Evolutionary conservation across 2,888 invertebrate genomes (phyloP), one percentile per base, ranked within the genome.

Genomic region (Frankliniella fusca): DNA sequence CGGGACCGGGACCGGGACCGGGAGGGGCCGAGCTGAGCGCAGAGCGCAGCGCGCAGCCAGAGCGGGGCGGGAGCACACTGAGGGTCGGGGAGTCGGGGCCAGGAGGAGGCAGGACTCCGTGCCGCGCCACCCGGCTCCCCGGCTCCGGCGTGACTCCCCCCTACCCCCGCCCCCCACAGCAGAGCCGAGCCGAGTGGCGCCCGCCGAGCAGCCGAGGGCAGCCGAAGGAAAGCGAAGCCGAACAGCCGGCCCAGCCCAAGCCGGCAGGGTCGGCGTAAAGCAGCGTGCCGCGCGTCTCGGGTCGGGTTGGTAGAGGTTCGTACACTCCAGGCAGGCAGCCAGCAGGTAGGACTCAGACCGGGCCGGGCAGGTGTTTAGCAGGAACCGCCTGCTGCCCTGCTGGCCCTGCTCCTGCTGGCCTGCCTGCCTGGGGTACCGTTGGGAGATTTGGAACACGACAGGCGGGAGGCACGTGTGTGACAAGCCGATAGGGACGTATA

Each of bases 61-160:
- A 7, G 70, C 70, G 70, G 70, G 70, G 23, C 70, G 70, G 70
- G 70, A 76, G 70, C 70, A 23, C 70, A 76, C 70, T 76, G 70
- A 23, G 38, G 38, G 38, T 5, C 38, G 5, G 38, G 38, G 38
- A 11, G 61, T 1, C 61, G 10, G 61, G 15, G 7, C 20, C 7
- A 20, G 54, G n/a, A n/a, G n/a, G 3, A 38, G 38, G 38, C 38
- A 38, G 38, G 38, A 38, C 38, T 38, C 61, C 18, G 54, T 18
- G 61, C 61, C 61, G 61, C 61, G 18, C 61, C 61, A 18, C 61
- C 61, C 61, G 20, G 61, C 61, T n/a, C 18, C 61, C 20, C 61
- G 18, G 54, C 18, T 18, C 54, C 15, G 15, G 54, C 61, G 8
- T n/a, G 20, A 15, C 61, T 11, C 15, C 15, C 15, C 61, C 20